Evolutionary conservation across 1,140 invertebrate species (phyloP), one percentile per base, ranked within the genome.

Genomic region (Brachionus asplanchnoidis): DNA sequence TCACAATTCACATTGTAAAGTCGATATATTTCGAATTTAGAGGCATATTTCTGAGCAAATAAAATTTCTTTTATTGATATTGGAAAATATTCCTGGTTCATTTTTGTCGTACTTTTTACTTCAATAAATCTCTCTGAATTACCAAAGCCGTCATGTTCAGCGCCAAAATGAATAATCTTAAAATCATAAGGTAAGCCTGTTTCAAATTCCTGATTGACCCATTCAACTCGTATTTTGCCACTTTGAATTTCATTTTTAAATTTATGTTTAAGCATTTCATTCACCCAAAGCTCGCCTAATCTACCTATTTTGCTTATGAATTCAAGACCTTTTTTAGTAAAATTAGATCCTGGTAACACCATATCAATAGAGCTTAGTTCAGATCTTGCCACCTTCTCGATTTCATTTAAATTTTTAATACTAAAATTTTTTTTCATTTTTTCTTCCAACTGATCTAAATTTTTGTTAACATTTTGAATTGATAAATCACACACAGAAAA

Each of bases 151-250:
- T 50, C 73, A 26, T 77, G 3, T 12, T 44, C 44, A 14, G 44
- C 20, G 12, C 11, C 9, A 32, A 78, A 32, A 78, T 78, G 44
- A 12, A 26, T 42, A 28, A 78, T 32, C 12, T 28, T 53, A 32
- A 80, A 80, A 80, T 80, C 77, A 80, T 80, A 80, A 20, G 77
- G 77, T 12, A 60, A 23, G 2, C 77, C 77, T 12, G 50, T 36
- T 80, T 80, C 77, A 12, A 12, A 40, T 50, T 80, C 11, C 23
- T 80, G 46, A 65, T 80, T 80, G 1, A 80, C 1, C 77, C 77
- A 80, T 80, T 60, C 53, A 23, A 80, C 53, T 60, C 23, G 12
- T 20, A 80, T 80, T 23, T 17, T 17, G 2, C 42, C 20, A 23
- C 17, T 32, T 65, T 60, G 26, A 40, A 80, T 60, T 65, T 80